Conservation (phyloP, 37 sponge, comb jelly and placozoan genomes). For the Chondrosia reniformis region DNA sequence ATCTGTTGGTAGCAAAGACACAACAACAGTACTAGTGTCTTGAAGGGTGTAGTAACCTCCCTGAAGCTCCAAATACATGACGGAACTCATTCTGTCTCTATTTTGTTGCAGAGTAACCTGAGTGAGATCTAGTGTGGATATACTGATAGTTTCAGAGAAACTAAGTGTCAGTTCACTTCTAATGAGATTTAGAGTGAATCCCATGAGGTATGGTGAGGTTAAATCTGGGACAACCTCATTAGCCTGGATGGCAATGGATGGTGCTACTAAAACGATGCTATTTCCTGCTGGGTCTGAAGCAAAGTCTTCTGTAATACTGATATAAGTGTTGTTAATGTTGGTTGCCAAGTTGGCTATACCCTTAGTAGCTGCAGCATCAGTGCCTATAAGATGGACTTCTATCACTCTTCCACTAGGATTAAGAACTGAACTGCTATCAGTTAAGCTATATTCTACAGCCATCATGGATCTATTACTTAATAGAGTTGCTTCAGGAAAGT, state of each 20-base stretch:
- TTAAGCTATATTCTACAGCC: constrained; percentile 40
- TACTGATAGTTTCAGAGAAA: constrained; percentile 82
- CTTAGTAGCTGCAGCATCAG: constrained; percentile 79
- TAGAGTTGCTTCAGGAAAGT: constrained; percentile 46
- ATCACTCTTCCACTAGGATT: constrained; percentile 45
- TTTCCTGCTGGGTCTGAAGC: constrained; percentile 66
- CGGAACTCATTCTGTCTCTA: constrained; percentile 38
- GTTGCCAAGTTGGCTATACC: constrained; percentile 54
- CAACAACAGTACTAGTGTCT: constrained; percentile 53
- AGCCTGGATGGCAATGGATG: constrained; percentile 42
- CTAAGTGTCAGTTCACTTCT: constrained; percentile 32
- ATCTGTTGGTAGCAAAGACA: constrained; percentile 56
- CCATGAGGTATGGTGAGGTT: constrained; percentile 51
- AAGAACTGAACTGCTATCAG: constrained; percentile 47
- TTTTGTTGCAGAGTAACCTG: constrained; percentile 58
- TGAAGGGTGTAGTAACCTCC: constrained; percentile 50
- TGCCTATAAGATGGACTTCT: constrained; percentile 75
- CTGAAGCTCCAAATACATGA: constrained; percentile 32
- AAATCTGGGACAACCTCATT: constrained; percentile 46
- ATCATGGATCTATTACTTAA: constrained; percentile 34
- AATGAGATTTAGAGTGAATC: constrained; percentile 65
- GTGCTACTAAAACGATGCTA: constrained; percentile 24
- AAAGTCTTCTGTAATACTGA: constrained; percentile 39
- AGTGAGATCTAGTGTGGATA: constrained; percentile 44
- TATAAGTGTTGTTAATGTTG: constrained; percentile 49